Percentiles rank a stretch among this genome's conserved stretches.
Evolutionary conservation across 2,888 invertebrate genomes (phyloP).

Genomic region (Orgyia antiqua): DNA sequence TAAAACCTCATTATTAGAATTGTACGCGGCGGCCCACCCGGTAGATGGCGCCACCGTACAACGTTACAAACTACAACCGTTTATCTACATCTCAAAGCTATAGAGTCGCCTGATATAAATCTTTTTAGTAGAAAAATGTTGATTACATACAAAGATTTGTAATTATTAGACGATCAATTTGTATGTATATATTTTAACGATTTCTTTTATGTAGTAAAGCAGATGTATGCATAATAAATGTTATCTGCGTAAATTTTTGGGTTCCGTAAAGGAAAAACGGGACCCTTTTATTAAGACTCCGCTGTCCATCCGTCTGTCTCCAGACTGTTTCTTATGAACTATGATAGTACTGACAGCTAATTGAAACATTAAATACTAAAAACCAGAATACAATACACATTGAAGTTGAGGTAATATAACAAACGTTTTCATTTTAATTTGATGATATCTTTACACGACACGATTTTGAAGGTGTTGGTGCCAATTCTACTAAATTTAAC

Average conservation of each 20-base stretch:
- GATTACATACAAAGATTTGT: slow-evolving; percentile 5
- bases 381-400: too few relatives aligned
- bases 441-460: too few relatives aligned
- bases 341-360: too few relatives aligned
- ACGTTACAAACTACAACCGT: slow-evolving; percentile 34
- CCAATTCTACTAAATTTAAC: too few relatives aligned
- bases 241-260: neutral
- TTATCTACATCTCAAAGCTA: slow-evolving; percentile 44
- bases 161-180: slow-evolving; percentile 4
- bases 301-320: too few relatives aligned
- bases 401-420: too few relatives aligned
- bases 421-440: too few relatives aligned
- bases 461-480: too few relatives aligned
- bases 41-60: slow-evolving; percentile 46
- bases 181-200: slow-evolving; percentile 1
- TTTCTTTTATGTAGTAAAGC: neutral
- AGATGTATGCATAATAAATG: neutral
- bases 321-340: too few relatives aligned
- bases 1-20: slow-evolving; percentile 22
- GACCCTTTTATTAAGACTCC: too few relatives aligned
- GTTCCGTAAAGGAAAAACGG: too few relatives aligned
- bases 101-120: slow-evolving; percentile 32
- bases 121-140: slow-evolving; percentile 9
- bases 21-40: slow-evolving; percentile 20
- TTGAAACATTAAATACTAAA: too few relatives aligned